Base-by-base conservation (phyloP, 1,140 invertebrate genomes). In the Drosophila nigromelanica region DNA sequence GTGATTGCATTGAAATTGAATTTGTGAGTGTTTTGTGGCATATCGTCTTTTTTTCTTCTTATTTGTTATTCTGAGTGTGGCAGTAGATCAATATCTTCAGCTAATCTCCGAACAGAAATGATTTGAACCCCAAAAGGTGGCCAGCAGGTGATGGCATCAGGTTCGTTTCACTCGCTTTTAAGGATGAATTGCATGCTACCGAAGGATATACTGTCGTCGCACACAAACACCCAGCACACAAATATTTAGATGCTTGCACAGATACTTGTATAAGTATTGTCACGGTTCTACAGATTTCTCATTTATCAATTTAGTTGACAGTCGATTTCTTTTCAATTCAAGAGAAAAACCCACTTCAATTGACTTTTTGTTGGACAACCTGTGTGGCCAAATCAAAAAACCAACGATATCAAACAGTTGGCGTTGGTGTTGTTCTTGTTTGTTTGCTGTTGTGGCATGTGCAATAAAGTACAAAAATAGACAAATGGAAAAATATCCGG, bases 241-340 rank as follows among this genome's bases (percentile, higher is more conserved):
- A 12, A 61, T 10, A 5, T 10, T 8, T 21, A 40, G 18, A 30
- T 50, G 35, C 50, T 27, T 42, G 37, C 48, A 48, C 54, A 60
- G 30, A 43, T 50, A 60, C 15, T 12, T 56, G 8, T 48, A 54
- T 59, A 70, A 72, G 71, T 77, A 73, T 82, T 77, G 79, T 80
- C 83, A 87, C 73, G 73, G 73, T 83, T 60, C 45, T 63, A 67
- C 67, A 54, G 58, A 69, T 83, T 77, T 72, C 87, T 83, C 87
- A 90, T 90, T 90, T 90, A 90, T 90, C 89, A 90, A 90, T 89
- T 90, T 90, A 83, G 77, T 81, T 90, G 87, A 89, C 87, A 90
- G 82, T 90, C 89, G 80, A 90, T 90, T 90, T 89, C 87, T 90
- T 85, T 83, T 89, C 83, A 75, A 87, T 82, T 87, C 77, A 51